phyloP scores from a whole-genome alignment of 2,797 vertebrate species.

The Remorina albescens region DNA sequence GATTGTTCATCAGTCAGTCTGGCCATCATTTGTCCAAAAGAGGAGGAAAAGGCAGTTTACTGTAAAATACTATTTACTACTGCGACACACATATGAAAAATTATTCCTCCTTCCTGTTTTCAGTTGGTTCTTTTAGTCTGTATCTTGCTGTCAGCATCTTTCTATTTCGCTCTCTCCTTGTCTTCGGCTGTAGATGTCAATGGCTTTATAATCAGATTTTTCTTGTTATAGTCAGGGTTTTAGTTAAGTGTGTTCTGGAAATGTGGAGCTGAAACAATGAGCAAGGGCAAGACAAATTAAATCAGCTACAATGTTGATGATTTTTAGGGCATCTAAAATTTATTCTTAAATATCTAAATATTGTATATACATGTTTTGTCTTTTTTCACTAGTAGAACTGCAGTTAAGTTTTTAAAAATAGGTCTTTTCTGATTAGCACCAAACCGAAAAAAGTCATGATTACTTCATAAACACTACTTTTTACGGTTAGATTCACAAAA shows the following conservation, averaged over 20 bases:
- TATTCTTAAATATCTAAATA: neutral
- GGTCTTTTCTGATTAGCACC: neutral
- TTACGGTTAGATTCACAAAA: neutral
- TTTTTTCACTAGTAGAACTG: neutral
- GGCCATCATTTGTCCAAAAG: constrained; percentile 57
- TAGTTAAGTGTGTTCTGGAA: neutral
- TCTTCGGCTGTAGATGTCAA: neutral
- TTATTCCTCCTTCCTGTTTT: constrained; percentile 1
- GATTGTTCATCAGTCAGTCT: constrained; percentile 64
- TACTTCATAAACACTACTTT: too few relatives aligned
- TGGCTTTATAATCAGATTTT: neutral
- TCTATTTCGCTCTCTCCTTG: neutral
- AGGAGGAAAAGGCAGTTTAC: constrained; percentile 30
- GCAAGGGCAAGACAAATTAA: neutral
- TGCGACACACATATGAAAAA: constrained; percentile 47
- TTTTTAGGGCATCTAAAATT: neutral
- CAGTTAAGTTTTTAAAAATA: neutral
- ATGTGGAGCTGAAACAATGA: neutral
- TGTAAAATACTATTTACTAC: constrained; percentile 46
- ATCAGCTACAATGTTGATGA: neutral
- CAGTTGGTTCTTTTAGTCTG: constrained; percentile 1
- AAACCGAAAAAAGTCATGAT: too few relatives aligned
- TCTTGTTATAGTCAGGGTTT: neutral
- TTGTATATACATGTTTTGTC: too few relatives aligned
- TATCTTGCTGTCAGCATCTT: neutral